Evolutionary conservation across 1,140 invertebrate species (phyloP), one percentile per base, ranked within the genome.

Genomic region (Pygmarrhopalites habei): DNA sequence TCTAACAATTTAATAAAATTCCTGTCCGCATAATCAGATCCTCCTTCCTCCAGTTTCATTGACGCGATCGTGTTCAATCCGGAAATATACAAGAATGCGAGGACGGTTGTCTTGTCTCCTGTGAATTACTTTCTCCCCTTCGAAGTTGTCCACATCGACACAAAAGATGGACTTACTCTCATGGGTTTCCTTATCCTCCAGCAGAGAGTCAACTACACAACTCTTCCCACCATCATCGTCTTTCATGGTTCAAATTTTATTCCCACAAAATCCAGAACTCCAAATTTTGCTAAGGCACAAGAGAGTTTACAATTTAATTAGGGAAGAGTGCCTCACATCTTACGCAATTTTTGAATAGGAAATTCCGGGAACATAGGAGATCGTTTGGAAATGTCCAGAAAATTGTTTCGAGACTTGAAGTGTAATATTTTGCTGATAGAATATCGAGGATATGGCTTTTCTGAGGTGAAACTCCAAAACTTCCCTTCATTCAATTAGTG

Each of bases 331-430:
- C n/a, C n/a, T n/a, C n/a, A n/a, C n/a, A n/a, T n/a, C n/a, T n/a
- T n/a, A n/a, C n/a, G n/a, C n/a, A n/a, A n/a, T n/a, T n/a, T n/a
- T n/a, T n/a, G n/a, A n/a, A n/a, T n/a, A n/a, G n/a, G 93, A 10
- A 95, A 95, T 84, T 92, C 92, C 63, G 93, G 92, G n/a, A 96
- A 97, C 75, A 90, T 96, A 80, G 92, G 92, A 0, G 91, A 95
- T 89, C 67, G 72, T 68, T 53, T 35, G 30, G 23, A 21, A 39
- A 25, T 61, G n/a, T 51, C 82, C 39, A 81, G 81, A 71, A 89
- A 86, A 15, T 77, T 96, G 23, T 92, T 88, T 78, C 81, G 87
- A 71, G 83, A 85, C 73, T 75, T 92, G 35, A 81, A 85, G 60
- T 89, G 86, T 66, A 95, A 96, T 76, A 81, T 96, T 65, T 75